phyloP scores from a whole-genome alignment of 2,797 vertebrate species.

The Sebastes glaucus region DNA sequence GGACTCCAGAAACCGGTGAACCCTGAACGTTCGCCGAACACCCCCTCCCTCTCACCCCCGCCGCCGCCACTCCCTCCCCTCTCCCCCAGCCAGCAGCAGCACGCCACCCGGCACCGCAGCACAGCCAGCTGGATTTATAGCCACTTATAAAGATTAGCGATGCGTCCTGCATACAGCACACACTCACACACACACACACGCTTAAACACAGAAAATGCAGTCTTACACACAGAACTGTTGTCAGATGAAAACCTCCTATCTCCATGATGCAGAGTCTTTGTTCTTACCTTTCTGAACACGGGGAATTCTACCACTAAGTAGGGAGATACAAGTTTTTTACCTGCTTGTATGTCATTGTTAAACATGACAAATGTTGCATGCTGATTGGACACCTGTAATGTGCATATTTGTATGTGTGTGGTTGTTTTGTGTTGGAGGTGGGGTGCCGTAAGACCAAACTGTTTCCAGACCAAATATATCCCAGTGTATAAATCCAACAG shows the following conservation, averaged over 20 bases:
- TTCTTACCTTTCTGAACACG: neutral
- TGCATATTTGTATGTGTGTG: neutral
- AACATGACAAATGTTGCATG: neutral
- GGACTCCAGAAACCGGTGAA: slow-evolving; percentile 30
- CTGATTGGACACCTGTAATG: neutral
- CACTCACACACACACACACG: neutral
- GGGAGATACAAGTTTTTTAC: neutral
- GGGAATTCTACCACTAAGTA: neutral
- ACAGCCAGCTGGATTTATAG: slow-evolving; percentile 64
- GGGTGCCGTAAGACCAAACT: neutral
- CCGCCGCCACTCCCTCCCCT: neutral
- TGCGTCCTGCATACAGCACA: slow-evolving; percentile 45
- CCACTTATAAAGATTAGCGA: slow-evolving; percentile 73
- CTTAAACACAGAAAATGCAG: neutral
- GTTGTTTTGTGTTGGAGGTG: neutral
- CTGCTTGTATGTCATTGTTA: neutral
- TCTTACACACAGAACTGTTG: slow-evolving; percentile 4
- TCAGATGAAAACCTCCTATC: slow-evolving; percentile 22
- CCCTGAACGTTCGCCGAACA: neutral
- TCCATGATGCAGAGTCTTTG: slow-evolving; percentile 7
- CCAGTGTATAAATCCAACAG: neutral
- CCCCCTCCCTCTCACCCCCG: neutral
- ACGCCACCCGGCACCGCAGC: slow-evolving; percentile 4
- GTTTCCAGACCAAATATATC: neutral
- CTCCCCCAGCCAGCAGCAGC: neutral